phyloP scores from a whole-genome alignment of 2,888 invertebrate genomes.

The Mystacides longicornis region DNA sequence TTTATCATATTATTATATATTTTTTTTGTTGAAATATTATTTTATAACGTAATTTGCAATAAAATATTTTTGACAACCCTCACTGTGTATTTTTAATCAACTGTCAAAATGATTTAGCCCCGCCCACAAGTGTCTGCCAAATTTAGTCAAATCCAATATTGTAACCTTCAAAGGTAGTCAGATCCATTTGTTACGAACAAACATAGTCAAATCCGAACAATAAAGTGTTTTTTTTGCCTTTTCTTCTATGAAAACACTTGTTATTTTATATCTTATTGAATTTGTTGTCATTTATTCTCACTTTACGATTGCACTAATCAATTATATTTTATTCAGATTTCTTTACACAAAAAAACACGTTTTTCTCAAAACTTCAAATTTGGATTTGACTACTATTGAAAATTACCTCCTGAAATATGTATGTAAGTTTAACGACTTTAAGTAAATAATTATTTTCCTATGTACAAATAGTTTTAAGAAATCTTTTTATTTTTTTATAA shows the following conservation, averaged over 20 bases:
- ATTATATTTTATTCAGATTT: neutral
- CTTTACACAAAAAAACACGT: neutral
- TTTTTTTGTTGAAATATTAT: neutral
- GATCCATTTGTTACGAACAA: neutral
- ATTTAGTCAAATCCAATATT: neutral
- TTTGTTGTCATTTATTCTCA: neutral
- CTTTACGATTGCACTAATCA: neutral
- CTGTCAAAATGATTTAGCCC: neutral
- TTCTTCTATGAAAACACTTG: neutral
- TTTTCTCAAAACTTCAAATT: neutral
- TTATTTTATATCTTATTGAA: neutral
- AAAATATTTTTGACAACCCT: neutral
- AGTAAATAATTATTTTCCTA: no score
- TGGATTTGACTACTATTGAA: neutral
- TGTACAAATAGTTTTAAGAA: no score
- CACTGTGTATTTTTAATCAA: neutral
- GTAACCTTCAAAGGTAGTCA: neutral
- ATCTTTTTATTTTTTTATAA: no score
- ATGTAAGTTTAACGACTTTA: no score
- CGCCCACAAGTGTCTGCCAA: neutral
- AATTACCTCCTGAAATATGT: neutral
- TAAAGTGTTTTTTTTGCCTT: neutral
- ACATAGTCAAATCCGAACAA: neutral
- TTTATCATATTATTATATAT: neutral
- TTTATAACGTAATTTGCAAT: neutral